Evolutionary conservation across 2,888 invertebrate species (phyloP), one percentile per base, ranked within the genome.

Genomic region (Ectemnius cavifrons): DNA sequence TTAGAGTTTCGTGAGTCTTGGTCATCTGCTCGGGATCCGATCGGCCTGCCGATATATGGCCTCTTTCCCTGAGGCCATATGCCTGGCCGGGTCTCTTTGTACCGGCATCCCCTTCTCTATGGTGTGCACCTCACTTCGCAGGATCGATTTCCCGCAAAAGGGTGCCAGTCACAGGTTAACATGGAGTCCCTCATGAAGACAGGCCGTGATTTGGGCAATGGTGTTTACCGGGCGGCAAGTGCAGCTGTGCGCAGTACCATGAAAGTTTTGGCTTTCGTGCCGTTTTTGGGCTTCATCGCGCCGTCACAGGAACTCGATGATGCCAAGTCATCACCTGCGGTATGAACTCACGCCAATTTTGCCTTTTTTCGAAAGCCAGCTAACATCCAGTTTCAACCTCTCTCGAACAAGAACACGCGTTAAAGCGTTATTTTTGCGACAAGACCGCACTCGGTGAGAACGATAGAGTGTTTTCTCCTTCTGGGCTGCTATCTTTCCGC

Each of bases 161-260:
- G 1, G 52, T 52, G 52, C 16, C 14, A n/a, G 16, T 37, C n/a
- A 23, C 23, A 28, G 57, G 4, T 23, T 56, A 59, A 67, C 64
- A 90, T 91, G 91, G 91, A 91, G 80, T 87, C 90, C 56, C 82
- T 90, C 80, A 82, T 87, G 81, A 89, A 84, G 80, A 89, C 87
- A 74, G 88, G 90, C 66, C 89, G 89, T 82, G 85, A 84, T 75
- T 82, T 90, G 73, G 79, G 88, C 77, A 86, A 80, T 72, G 90
- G 90, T 72, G 85, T 90, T 64, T 90, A 79, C 82, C 85, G 88
- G 67, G 88, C 87, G 59, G 89, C 88, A 56, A 85, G 89, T 73
- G 85, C 86, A 58, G 83, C 90, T 63, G 85, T 86, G 45, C 84
- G 89, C 14, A 89, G 90, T 56, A 85, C 89, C 14, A 87, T 89